Percentiles rank a stretch among this genome's conserved stretches.
Conservation (phyloP, 2,797 vertebrate species). For the Spinibarbus caldwelli region DNA sequence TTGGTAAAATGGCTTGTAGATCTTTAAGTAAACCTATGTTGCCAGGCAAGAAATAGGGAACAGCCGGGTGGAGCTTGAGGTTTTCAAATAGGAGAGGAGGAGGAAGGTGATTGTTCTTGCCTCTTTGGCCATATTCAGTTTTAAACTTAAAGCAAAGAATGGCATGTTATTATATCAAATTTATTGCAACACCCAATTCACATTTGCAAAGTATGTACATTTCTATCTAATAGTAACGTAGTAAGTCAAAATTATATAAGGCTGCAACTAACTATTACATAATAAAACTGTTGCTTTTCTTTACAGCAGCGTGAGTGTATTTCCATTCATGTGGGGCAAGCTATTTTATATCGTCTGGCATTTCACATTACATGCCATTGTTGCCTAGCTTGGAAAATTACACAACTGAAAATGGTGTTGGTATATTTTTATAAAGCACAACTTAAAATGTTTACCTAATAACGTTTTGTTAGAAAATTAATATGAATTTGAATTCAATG, state of each 20-base stretch:
- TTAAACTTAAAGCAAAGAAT: neutral
- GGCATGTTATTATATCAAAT: neutral
- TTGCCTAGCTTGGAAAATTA: too few species aligned
- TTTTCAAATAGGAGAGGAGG: neutral
- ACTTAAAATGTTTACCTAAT: neutral
- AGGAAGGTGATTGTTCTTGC: neutral
- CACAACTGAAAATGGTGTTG: too few species aligned
- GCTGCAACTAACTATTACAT: neutral
- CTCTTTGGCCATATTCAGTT: neutral
- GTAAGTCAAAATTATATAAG: neutral
- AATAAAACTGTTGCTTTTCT: neutral
- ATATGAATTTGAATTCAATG: neutral
- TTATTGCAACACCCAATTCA: neutral
- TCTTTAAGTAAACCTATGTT: neutral
- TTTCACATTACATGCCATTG: too few species aligned
- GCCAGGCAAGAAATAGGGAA: neutral
- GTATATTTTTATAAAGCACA: too few species aligned
- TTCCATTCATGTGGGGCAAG: constrained; percentile 80
- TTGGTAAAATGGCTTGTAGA: neutral
- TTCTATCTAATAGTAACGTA: too few species aligned
- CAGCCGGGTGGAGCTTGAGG: neutral
- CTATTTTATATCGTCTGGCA: constrained; percentile 29
- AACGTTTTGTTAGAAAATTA: neutral
- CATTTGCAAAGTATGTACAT: neutral
- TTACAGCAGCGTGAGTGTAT: constrained; percentile 78